Evolutionary conservation across 2,797 vertebrate genomes (phyloP).

Genomic region (Spinus pinus): DNA sequence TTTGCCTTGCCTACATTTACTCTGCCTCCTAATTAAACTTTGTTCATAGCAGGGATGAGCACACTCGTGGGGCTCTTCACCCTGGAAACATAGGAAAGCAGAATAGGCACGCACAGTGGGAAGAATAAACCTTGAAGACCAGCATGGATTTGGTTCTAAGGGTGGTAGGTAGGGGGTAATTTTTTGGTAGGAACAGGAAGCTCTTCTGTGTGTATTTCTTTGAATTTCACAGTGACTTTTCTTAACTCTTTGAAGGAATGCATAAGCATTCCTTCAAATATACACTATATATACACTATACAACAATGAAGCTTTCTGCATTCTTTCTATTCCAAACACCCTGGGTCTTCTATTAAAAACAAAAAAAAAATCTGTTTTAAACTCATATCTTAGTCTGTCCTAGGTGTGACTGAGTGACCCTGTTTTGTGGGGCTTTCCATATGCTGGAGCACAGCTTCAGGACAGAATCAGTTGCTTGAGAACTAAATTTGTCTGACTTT

Average conservation of each 20-base stretch:
- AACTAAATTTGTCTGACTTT: neutral
- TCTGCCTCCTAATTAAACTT: neutral
- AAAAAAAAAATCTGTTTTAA: neutral
- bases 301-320: neutral
- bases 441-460: neutral
- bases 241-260: neutral
- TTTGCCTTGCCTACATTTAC: neutral
- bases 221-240: neutral
- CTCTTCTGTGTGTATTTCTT: accelerated
- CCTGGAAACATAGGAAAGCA: neutral
- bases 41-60: neutral
- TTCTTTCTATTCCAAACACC: neutral
- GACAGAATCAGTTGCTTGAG: neutral
- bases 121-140: neutral
- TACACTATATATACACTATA: neutral
- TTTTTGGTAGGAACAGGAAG: neutral
- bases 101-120: neutral
- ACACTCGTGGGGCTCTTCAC: accelerated
- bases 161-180: neutral
- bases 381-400: accelerated
- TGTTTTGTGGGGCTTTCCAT: neutral
- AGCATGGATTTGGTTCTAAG: neutral
- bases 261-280: too few relatives aligned
- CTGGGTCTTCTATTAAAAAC: neutral
- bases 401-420: neutral